Conservation (phyloP, 2,888 invertebrate species). For the Chrysina gloriosa region DNA sequence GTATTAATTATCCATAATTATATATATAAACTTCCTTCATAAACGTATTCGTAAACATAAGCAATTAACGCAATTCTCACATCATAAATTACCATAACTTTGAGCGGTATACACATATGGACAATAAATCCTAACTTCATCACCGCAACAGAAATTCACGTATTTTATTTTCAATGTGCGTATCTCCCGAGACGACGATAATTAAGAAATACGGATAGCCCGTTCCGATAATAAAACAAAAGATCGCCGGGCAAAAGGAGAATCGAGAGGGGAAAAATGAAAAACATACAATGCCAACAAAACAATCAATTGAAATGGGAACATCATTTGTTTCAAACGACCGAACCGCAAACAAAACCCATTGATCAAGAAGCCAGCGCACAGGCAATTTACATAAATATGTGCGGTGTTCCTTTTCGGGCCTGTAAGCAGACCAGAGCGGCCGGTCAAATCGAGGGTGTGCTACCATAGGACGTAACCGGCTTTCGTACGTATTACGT, state of each 20-base stretch:
- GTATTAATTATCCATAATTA: not conserved
- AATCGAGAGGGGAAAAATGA: not conserved
- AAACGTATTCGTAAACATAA: slow-evolving; percentile 7
- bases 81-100: slow-evolving; percentile 30
- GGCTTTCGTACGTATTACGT: not conserved
- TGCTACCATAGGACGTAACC: slow-evolving; percentile 7
- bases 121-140: slow-evolving; percentile 20
- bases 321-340: slow-evolving; percentile 32
- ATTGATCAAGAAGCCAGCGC: slow-evolving; percentile 35
- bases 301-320: slow-evolving; percentile 38
- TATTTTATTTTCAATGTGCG: not conserved
- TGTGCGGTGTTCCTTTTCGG: slow-evolving; percentile 20
- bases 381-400: slow-evolving; percentile 35
- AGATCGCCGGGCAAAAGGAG: not conserved
- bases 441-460: slow-evolving; percentile 9
- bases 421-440: not conserved
- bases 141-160: slow-evolving; percentile 13
- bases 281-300: slow-evolving; percentile 13
- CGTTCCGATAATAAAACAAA: slow-evolving; percentile 12
- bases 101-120: not conserved
- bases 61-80: slow-evolving; percentile 27
- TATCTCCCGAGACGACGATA: not conserved
- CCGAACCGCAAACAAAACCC: slow-evolving; percentile 31
- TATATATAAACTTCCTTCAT: not conserved
- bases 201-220: slow-evolving; percentile 30